Base-by-base conservation (phyloP, 2,888 invertebrate species). In the Teinopalpus imperialis region DNA sequence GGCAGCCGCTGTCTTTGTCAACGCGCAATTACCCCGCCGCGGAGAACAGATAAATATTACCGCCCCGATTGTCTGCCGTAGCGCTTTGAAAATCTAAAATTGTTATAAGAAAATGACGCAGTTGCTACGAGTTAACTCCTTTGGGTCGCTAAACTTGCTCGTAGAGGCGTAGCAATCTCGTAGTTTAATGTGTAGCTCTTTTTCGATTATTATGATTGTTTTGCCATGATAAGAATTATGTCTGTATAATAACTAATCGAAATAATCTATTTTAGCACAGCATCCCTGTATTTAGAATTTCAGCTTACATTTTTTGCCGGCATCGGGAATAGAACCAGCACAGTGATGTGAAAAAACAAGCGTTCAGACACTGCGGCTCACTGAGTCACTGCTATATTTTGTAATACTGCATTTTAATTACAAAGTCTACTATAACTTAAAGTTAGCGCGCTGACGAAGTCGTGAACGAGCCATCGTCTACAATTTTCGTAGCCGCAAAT, bases 401-500 rank as follows among this genome's bases (percentile, higher is more conserved):
- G 13, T n/a, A 8, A 32, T 14, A 9, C 14, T 23, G 8, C 7
- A 35, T 43, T 36, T 30, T 18, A 43, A 24, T 36, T 14, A 36
- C 29, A 6, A 23, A 21, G n/a, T n/a, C n/a, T n/a, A n/a, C n/a
- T n/a, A n/a, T n/a, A n/a, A n/a, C n/a, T n/a, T n/a, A n/a, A n/a
- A n/a, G n/a, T n/a, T n/a, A n/a, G n/a, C n/a, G n/a, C n/a, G n/a
- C n/a, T n/a, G n/a, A n/a, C 63, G 63, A 30, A 20, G 27, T 23
- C 34, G 12, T 9, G 16, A n/a, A 16, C 32, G 34, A 6, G 10
- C 30, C 23, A 16, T 63, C 60, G 29, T 67, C 71, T 69, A 72
- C 81, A 78, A 81, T 79, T 81, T 79, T 73, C 69, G 67, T 57
- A 63, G 67, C 85, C 87, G 69, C 87, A 87, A 87, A 87, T 87